A percentile compares a stretch with the other conserved stretches of the same genome.
phyloP scores from a whole-genome alignment of 2,888 invertebrate genomes.

The Agapetus fuscipes region DNA sequence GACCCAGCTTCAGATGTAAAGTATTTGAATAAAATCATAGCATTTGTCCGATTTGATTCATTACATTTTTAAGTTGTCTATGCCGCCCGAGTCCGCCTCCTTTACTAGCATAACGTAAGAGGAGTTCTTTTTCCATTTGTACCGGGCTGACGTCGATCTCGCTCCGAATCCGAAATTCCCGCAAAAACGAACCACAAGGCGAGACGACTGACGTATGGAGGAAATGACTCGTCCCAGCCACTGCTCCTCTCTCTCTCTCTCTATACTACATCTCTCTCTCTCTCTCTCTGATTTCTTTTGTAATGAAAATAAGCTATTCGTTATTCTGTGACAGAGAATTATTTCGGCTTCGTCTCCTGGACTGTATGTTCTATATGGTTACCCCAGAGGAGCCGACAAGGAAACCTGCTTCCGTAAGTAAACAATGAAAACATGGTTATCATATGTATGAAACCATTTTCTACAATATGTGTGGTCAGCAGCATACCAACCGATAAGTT shows the following conservation, averaged over 20 bases:
- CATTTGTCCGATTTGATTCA: no score
- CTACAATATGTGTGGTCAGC: no score
- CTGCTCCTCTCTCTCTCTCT: constrained; percentile 6
- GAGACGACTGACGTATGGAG: constrained; percentile 17
- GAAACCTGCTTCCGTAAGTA: no score
- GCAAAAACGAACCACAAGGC: constrained; percentile 7
- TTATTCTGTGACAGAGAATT: not conserved
- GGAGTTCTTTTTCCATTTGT: constrained; percentile 10
- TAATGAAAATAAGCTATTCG: not conserved
- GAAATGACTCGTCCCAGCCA: constrained; percentile 15
- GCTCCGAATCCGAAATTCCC: constrained; percentile 11
- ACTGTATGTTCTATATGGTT: no score
- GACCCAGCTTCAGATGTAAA: no score
- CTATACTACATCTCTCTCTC: not conserved
- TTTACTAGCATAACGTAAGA: constrained; percentile 6
- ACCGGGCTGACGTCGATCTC: constrained; percentile 4
- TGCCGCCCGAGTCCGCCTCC: no score
- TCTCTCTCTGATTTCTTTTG: not conserved
- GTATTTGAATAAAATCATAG: no score
- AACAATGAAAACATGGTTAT: no score
- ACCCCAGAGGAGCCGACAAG: no score
- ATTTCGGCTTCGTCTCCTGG: not conserved
- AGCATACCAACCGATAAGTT: no score
- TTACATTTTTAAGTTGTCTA: no score
- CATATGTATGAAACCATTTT: no score